These are phyloP conservation scores for Carcinoscorpius rotundicauda DNA, from an alignment of 1,140 invertebrate genomes.

Conservation along the genomic window DNA sequence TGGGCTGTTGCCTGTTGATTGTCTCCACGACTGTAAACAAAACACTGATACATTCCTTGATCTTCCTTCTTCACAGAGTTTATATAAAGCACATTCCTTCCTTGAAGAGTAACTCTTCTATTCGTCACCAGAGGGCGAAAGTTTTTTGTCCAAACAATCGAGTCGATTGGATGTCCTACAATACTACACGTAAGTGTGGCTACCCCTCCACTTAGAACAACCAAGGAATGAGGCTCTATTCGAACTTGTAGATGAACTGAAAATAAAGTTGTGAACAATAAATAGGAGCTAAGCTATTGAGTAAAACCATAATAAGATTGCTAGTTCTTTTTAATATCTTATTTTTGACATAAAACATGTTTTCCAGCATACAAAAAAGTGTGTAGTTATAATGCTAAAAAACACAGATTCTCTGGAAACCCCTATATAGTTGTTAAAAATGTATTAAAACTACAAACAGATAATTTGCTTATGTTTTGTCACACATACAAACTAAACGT, in stretches of 20 bases:
- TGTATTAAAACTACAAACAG: too few species aligned
- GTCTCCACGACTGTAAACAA: conserved; percentile 84
- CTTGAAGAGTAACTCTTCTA: conserved; percentile 2
- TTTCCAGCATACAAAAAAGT: too few species aligned
- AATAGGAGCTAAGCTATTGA: too few species aligned
- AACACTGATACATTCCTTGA: conserved; percentile 70
- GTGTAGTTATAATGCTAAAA: too few species aligned
- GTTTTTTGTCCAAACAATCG: conserved; percentile 67
- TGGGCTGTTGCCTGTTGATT: conserved; percentile 27
- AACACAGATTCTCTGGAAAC: too few species aligned
- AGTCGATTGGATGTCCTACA: conserved; percentile 56
- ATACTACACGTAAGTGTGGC: conserved; percentile 71
- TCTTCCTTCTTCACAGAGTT: conserved; percentile 44
- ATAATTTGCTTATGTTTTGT: too few species aligned
- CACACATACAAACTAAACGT: too few species aligned
- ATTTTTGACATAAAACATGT: too few species aligned
- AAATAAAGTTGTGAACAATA: background rate
- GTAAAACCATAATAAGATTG: too few species aligned
- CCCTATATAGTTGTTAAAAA: too few species aligned
- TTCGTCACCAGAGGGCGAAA: conserved; percentile 47
- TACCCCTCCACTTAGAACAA: conserved; percentile 66
- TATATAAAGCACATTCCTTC: conserved; percentile 2
- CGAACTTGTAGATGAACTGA: background rate
- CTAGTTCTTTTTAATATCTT: too few species aligned
- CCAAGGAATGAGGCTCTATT: conserved; percentile 38